Evolutionary conservation across 2,888 invertebrate genomes (phyloP), one percentile per base, ranked within the genome.

Genomic region (Hydrotaea diabolus): DNA sequence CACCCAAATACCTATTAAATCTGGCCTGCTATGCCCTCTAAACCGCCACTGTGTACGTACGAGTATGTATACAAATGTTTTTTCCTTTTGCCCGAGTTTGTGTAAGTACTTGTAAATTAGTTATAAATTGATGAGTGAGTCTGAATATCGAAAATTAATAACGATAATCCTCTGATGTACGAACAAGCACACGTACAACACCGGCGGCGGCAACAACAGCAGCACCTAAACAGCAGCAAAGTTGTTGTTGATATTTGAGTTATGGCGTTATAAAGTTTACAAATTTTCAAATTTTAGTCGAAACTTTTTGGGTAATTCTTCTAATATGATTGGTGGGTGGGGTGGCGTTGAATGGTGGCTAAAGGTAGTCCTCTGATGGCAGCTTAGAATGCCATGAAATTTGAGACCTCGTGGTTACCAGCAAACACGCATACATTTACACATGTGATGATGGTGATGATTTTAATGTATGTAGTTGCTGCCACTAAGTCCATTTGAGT

Each of bases 111-210:
- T 59, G 59, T 26, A 59, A 59, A 59, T 59, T 59, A 59, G 59
- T 59, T 59, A 23, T 59, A 23, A 59, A 59, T 59, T 59, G 59
- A 59, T 59, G 59, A 26, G 23, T 26, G 26, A 59, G 31, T n/a
- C 19, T 21, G 59, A 59, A 59, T 59, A 26, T 26, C 31, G 2
- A 59, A 59, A 59, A 59, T 26, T 59, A 26, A 19, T 8, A 59
- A 15, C 59, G 59, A 59, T 59, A 59, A 59, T 59, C 23, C 26
- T 19, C 55, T 21, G 21, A 57, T 57, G 21, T 57, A 5, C 17
- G 5, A 19, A 57, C 13, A 19, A 11, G 11, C 55, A 21, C 11
- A 13, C 17, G 31, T 31, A 31, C 2, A 31, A 53, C 53, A 4
- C 17, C 19, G 9, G 53, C 1, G 17, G 17, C 53, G 3, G 9